Evolutionary conservation across 2,113 vertebrate species (phyloP).

Genomic region (Gallinago undulata): DNA sequence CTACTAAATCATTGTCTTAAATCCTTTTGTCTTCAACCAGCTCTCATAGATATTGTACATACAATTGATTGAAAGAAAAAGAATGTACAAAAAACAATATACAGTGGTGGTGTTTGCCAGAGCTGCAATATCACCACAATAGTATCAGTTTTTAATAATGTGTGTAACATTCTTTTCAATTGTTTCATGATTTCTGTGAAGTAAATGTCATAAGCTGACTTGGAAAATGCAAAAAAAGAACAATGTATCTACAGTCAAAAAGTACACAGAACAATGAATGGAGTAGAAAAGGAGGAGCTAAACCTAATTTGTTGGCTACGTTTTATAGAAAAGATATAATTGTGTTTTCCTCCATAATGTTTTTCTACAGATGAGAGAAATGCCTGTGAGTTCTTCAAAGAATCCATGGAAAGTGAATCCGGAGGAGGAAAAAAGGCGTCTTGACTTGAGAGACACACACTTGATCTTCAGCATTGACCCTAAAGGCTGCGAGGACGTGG

Average conservation of each 20-base stretch:
- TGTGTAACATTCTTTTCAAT: background rate
- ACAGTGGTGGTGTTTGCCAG: background rate
- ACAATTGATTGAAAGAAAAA: background rate
- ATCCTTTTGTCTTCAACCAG: background rate
- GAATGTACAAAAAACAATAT: background rate
- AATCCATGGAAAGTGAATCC: slow-evolving; percentile 81
- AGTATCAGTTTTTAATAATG: background rate
- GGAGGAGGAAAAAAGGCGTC: slow-evolving; percentile 62
- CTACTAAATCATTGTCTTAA: background rate
- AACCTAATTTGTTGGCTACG: background rate
- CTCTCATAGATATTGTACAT: background rate
- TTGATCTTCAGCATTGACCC: slow-evolving; percentile 97
- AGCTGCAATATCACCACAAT: background rate
- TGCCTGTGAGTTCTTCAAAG: slow-evolving; percentile 82
- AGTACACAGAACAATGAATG: background rate
- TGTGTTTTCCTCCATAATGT: background rate
- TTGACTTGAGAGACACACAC: slow-evolving; percentile 80
- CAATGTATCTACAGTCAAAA: background rate
- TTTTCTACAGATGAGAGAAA: slow-evolving; percentile 85
- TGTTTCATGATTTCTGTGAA: background rate
- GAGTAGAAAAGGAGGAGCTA: background rate
- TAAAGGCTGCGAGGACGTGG: slow-evolving; percentile 91
- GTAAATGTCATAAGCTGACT: background rate
- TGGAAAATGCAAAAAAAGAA: background rate
- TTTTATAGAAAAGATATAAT: background rate